phyloP scores from a whole-genome alignment of 2,888 invertebrate species.

The Sceliomorpha sp. region DNA sequence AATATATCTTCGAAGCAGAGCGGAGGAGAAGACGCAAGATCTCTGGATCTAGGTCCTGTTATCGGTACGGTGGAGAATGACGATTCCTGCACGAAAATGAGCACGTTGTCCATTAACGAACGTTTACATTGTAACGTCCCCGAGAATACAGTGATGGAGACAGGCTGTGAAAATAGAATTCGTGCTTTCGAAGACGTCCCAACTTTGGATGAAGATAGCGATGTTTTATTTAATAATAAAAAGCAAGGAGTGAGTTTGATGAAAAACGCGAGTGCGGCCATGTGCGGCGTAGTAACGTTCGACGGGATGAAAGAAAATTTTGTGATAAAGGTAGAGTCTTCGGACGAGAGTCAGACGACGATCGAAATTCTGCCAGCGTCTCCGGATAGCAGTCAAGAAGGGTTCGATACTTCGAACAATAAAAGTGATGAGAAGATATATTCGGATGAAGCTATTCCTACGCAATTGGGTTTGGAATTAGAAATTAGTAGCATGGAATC shows the following conservation, averaged over 20 bases:
- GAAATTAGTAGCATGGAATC: constrained; percentile 66
- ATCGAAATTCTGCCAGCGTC: constrained; percentile 75
- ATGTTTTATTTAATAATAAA: neutral
- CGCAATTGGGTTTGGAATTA: constrained; percentile 72
- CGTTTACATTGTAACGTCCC: constrained; percentile 22
- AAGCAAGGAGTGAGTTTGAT: neutral
- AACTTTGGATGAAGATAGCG: neutral
- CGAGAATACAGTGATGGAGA: constrained; percentile 3
- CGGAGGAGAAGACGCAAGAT: neutral
- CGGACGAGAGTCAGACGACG: constrained; percentile 76
- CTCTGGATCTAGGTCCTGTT: constrained; percentile 11
- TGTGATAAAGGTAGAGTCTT: constrained; percentile 74
- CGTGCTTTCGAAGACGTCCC: neutral
- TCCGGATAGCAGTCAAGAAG: constrained; percentile 60
- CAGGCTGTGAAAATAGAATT: neutral
- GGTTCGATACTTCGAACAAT: constrained; percentile 9
- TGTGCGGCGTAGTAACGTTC: constrained; percentile 22
- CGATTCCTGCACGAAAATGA: constrained; percentile 39
- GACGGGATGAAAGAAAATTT: constrained; percentile 50
- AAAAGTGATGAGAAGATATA: constrained; percentile 57
- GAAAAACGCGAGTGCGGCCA: neutral
- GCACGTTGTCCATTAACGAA: constrained; percentile 19
- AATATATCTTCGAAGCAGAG: constrained; percentile 18
- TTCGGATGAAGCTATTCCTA: constrained; percentile 69
- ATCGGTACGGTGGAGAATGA: constrained; percentile 15